phyloP scores from a whole-genome alignment of 2,888 invertebrate genomes.

The Drosophila flavopinicola region DNA sequence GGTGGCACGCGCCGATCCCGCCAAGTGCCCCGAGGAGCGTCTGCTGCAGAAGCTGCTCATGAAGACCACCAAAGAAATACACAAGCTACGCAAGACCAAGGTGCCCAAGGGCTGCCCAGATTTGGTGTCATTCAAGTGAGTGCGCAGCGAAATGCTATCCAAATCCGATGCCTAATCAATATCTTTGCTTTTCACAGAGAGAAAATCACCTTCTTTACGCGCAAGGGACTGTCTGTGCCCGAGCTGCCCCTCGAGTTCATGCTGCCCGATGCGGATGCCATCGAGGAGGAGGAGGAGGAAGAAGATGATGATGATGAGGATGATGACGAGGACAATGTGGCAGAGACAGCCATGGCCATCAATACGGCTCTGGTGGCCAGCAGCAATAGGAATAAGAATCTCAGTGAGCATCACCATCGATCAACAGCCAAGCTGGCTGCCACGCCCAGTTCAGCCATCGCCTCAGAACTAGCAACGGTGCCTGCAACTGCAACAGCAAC shows the following conservation, averaged over 20 bases:
- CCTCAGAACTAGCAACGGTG: slow-evolving; percentile 16
- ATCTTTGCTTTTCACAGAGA: slow-evolving; percentile 87
- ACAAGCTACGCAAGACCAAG: slow-evolving; percentile 93
- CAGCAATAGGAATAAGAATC: slow-evolving; percentile 84
- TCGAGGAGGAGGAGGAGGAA: slow-evolving; percentile 80
- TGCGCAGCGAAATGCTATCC: slow-evolving; percentile 52
- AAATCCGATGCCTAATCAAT: neutral
- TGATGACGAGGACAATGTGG: slow-evolving; percentile 73
- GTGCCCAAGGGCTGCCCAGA: slow-evolving; percentile 95
- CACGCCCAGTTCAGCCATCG: slow-evolving; percentile 40
- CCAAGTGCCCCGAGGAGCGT: slow-evolving; percentile 85
- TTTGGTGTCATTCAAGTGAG: slow-evolving; percentile 96
- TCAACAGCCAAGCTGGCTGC: slow-evolving; percentile 50
- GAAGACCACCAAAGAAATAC: slow-evolving; percentile 95
- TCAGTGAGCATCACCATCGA: slow-evolving; percentile 80
- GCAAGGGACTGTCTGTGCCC: slow-evolving; percentile 90
- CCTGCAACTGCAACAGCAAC: slow-evolving; percentile 15
- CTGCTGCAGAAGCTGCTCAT: slow-evolving; percentile 91
- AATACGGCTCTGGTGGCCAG: slow-evolving; percentile 83
- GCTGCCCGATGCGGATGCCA: slow-evolving; percentile 84
- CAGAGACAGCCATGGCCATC: slow-evolving; percentile 81
- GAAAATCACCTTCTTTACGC: slow-evolving; percentile 98
- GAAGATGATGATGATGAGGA: slow-evolving; percentile 74
- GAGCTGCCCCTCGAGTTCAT: slow-evolving; percentile 88
- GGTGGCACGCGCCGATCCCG: slow-evolving; percentile 84